Evolutionary conservation across 2,888 invertebrate genomes (phyloP).

Genomic region (Aleiodes testaceus): DNA sequence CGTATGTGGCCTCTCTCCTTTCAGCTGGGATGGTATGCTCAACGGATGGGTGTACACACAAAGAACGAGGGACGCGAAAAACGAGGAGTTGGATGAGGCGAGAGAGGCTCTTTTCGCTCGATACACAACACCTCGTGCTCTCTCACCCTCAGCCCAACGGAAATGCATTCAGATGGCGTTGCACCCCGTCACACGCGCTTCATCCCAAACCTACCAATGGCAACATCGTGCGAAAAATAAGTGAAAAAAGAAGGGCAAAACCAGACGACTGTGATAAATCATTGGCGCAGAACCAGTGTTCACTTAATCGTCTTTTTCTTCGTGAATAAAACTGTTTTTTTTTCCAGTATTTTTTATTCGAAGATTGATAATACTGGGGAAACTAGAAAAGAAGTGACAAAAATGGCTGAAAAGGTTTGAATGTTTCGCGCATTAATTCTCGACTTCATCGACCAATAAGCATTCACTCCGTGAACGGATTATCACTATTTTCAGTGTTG

Average conservation of each 20-base stretch:
- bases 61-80: constrained; percentile 8
- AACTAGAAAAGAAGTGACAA: no score
- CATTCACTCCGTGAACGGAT: no score
- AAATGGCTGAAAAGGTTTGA: no score
- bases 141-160: constrained; percentile 11
- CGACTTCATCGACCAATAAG: no score
- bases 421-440: no score
- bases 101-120: constrained; percentile 26
- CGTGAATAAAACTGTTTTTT: no score
- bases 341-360: no score
- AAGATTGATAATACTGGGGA: no score
- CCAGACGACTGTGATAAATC: constrained; percentile 10
- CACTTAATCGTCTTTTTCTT: not conserved
- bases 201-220: constrained; percentile 29
- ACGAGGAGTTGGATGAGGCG: constrained; percentile 2
- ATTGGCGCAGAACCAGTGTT: not conserved
- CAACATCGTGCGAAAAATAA: constrained; percentile 24
- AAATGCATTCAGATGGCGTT: constrained; percentile 51
- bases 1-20: constrained; percentile 5
- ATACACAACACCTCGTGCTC: constrained; percentile 26
- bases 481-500: no score
- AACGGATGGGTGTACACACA: not conserved
- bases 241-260: not conserved
- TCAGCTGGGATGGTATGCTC: not conserved
- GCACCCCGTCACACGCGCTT: constrained; percentile 39